Evolutionary conservation across 2,797 vertebrate genomes (phyloP).

Genomic region (Lagodon rhomboides): DNA sequence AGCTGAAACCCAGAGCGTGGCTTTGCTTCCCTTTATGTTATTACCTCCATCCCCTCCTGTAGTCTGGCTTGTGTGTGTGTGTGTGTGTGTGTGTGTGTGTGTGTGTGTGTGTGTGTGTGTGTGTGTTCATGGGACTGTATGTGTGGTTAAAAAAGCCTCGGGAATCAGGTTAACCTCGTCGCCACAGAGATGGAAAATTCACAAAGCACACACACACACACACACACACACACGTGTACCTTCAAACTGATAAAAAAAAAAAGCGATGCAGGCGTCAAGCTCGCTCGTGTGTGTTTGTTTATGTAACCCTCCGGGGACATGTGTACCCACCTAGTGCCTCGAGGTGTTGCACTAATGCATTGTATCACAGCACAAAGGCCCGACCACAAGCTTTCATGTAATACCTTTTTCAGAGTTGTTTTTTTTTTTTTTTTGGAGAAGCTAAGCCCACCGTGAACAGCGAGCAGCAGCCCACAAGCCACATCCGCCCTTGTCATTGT

Average conservation of each 20-base stretch:
- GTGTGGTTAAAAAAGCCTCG: conserved; percentile 46
- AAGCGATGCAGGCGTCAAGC: conserved; percentile 51
- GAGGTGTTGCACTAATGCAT: conserved; percentile 57
- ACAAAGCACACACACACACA: conserved; percentile 10
- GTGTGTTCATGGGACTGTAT: background rate
- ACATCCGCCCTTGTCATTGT: conserved; percentile 25
- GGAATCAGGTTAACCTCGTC: conserved; percentile 62
- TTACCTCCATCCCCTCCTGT: conserved; percentile 7
- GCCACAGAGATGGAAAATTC: conserved; percentile 47
- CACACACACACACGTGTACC: conserved; percentile 5
- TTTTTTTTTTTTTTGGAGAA: conserved; percentile 26
- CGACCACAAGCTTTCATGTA: conserved; percentile 47
- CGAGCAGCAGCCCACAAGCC: conserved; percentile 19
- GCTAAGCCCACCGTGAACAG: conserved; percentile 19
- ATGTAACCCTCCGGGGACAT: conserved; percentile 70
- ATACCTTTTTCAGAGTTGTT: conserved; percentile 21
- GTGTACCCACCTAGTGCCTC: conserved; percentile 50
- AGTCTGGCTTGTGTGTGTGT: too few relatives aligned
- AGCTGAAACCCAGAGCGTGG: conserved; percentile 15
- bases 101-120: background rate
- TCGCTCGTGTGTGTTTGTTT: conserved; percentile 57
- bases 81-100: background rate
- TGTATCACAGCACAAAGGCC: conserved; percentile 40
- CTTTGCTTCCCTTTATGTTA: conserved; percentile 8
- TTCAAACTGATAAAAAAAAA: conserved; percentile 51